Evolutionary conservation across 2,888 invertebrate species (phyloP).

Genomic region (Omphaloscelis lunosa): DNA sequence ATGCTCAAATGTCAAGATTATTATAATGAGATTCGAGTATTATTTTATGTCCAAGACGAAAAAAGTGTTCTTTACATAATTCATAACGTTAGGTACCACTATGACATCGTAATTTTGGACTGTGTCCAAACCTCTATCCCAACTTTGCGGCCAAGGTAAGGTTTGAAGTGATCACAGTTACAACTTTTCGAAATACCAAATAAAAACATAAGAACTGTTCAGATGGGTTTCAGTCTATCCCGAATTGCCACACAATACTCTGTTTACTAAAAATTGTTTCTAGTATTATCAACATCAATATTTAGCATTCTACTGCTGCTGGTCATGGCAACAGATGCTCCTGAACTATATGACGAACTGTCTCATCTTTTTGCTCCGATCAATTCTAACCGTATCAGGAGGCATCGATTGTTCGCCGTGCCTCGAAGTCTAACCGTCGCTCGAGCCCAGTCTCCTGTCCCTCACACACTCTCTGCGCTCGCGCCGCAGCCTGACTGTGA

Average conservation of each 20-base stretch:
- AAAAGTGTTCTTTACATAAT: neutral
- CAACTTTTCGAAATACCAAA: neutral
- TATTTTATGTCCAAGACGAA: neutral
- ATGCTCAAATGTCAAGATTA: neutral
- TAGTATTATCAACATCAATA: neutral
- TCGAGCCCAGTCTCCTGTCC: too few relatives aligned
- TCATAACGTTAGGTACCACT: neutral
- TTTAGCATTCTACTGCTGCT: neutral
- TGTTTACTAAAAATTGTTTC: neutral
- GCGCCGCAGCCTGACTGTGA: too few relatives aligned
- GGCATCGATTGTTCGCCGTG: too few relatives aligned
- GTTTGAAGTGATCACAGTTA: neutral
- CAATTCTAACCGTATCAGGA: neutral
- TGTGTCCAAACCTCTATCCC: constrained; percentile 3
- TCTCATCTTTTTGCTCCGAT: neutral
- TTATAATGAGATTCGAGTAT: neutral
- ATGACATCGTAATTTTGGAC: constrained; percentile 13
- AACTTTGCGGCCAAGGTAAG: neutral
- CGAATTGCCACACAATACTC: neutral
- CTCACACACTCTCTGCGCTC: too few relatives aligned
- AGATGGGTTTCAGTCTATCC: neutral
- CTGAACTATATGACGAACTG: neutral
- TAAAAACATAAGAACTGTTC: neutral
- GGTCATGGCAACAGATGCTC: neutral
- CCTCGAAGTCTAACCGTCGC: too few relatives aligned